Evolutionary conservation across 2,113 vertebrate species (phyloP).

Genomic region (Colossoma macropomum): DNA sequence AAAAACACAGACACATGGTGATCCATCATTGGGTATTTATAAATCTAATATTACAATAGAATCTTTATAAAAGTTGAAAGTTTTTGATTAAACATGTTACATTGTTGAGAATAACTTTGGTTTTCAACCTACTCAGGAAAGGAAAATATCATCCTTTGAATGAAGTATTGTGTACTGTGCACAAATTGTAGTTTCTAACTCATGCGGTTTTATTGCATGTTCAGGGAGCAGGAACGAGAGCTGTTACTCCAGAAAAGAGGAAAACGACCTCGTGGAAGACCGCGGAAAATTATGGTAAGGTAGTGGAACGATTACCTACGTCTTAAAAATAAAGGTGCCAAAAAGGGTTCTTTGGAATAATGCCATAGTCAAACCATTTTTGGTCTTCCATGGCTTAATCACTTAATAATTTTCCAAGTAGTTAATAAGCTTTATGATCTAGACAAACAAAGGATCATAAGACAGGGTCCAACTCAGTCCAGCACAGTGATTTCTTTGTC

Average conservation of each 20-base stretch:
- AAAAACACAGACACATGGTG: not conserved
- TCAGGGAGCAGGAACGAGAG: slow-evolving; percentile 94
- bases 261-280: slow-evolving; percentile 91
- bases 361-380: no score
- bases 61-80: no score
- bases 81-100: no score
- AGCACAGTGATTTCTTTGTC: no score
- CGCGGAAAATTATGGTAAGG: slow-evolving; percentile 88
- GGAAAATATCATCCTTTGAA: not conserved
- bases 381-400: no score
- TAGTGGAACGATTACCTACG: not conserved
- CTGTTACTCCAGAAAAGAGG: slow-evolving; percentile 87
- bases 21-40: not conserved
- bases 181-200: not conserved
- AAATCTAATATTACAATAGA: not conserved
- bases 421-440: no score
- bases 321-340: fast-evolving
- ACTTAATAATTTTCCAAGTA: no score
- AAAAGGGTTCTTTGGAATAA: no score
- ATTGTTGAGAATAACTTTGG: no score
- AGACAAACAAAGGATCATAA: no score
- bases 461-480: no score
- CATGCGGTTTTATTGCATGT: not conserved
- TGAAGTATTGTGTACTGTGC: not conserved
- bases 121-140: not conserved